Evolutionary conservation across 1,140 invertebrate genomes (phyloP).

Genomic region (Diabrotica virgifera): DNA sequence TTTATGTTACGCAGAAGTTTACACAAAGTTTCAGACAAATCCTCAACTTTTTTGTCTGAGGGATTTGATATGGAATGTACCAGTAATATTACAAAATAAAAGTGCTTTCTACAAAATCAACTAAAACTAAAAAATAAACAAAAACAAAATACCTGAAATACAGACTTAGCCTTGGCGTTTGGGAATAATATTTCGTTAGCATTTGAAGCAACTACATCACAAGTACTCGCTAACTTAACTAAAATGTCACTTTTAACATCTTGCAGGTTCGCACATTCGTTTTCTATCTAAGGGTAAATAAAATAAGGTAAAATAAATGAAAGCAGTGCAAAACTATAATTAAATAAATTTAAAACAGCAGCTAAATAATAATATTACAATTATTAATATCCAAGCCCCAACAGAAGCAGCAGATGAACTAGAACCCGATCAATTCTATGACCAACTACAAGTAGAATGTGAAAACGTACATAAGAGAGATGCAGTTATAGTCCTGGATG

Average conservation of each 20-base stretch:
- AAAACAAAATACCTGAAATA: conserved; percentile 44
- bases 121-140: conserved; percentile 11
- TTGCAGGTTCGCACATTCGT: conserved; percentile 55
- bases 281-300: conserved; percentile 55
- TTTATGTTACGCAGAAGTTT: too few species aligned
- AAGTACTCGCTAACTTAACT: conserved; percentile 53
- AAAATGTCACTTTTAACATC: conserved; percentile 53
- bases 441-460: too few species aligned
- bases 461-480: too few species aligned
- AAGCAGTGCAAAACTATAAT: conserved; percentile 4
- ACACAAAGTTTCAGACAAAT: too few species aligned
- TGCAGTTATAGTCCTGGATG: too few species aligned
- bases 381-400: too few species aligned
- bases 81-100: too few species aligned
- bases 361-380: too few species aligned
- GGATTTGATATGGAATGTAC: too few species aligned
- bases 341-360: background rate
- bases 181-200: conserved; percentile 51
- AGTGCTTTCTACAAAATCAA: background rate
- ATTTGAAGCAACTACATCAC: conserved; percentile 52
- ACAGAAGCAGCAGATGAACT: too few species aligned
- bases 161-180: conserved; percentile 43
- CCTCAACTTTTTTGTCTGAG: too few species aligned
- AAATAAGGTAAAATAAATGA: conserved; percentile 38
- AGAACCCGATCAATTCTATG: too few species aligned